A percentile compares a stretch with the other conserved stretches of the same genome.
Conservation (phyloP, 2,113 vertebrate species). For the Oophaga pumilio region DNA sequence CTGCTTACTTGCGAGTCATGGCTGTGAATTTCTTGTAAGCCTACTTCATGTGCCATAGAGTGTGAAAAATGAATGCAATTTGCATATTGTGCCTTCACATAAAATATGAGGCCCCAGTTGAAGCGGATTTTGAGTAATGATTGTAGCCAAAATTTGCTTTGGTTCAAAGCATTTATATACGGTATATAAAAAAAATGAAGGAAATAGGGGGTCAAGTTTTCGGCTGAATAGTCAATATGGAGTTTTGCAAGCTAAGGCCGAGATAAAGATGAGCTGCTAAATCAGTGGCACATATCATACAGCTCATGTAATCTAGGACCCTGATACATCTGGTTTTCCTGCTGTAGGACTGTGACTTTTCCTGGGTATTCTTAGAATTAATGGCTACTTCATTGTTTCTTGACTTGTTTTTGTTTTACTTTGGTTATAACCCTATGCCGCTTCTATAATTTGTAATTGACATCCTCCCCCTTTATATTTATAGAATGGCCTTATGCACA, state of each 20-base stretch:
- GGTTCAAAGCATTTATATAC: slow-evolving; percentile 48
- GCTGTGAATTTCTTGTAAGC: not conserved
- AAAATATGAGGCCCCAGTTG: not conserved
- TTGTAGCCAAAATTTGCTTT: slow-evolving; percentile 21
- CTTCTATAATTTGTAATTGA: not conserved
- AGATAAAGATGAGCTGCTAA: not conserved
- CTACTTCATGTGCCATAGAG: not conserved
- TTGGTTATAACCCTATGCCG: slow-evolving; percentile 39
- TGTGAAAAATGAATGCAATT: not conserved
- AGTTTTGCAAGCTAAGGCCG: not conserved
- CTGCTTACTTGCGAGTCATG: no score
- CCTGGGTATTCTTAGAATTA: not conserved
- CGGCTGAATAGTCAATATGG: not conserved
- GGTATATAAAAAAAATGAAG: not conserved
- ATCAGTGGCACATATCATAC: not conserved
- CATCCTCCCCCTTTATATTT: not conserved
- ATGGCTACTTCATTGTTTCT: slow-evolving; percentile 23
- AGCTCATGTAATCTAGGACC: slow-evolving; percentile 9
- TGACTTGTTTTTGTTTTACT: slow-evolving; percentile 8
- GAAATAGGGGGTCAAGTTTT: not conserved
- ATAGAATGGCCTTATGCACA: slow-evolving; percentile 3
- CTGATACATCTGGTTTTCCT: slow-evolving; percentile 43
- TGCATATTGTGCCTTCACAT: not conserved
- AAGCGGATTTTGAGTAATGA: not conserved
- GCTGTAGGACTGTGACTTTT: slow-evolving; percentile 14